Evolutionary conservation across 1,140 invertebrate genomes (phyloP).

Genomic region (Psix sp.): DNA sequence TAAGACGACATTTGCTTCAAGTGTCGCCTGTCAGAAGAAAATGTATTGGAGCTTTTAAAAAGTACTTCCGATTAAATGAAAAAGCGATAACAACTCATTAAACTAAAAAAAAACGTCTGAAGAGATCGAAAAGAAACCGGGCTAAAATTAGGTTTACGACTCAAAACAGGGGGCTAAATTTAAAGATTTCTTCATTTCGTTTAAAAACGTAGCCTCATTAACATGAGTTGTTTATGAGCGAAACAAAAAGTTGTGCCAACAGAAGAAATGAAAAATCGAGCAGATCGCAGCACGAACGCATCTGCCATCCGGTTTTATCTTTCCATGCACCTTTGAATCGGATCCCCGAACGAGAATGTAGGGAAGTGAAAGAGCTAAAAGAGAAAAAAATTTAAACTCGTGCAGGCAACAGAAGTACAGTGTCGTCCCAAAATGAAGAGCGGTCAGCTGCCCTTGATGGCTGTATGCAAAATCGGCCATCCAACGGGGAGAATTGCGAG

Average conservation of each 20-base stretch:
- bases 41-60: too few species aligned
- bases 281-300: conserved; percentile 52
- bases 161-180: too few species aligned
- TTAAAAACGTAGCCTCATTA: too few species aligned
- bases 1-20: too few species aligned
- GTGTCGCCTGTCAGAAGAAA: too few species aligned
- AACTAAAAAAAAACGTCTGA: too few species aligned
- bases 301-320: conserved; percentile 73
- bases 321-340: conserved; percentile 69
- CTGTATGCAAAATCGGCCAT: conserved; percentile 50
- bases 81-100: too few species aligned
- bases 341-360: conserved; percentile 58
- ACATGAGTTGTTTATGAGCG: too few species aligned
- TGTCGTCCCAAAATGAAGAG: conserved; percentile 53
- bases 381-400: conserved; percentile 53
- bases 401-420: conserved; percentile 49
- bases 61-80: too few species aligned
- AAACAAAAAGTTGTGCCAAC: background rate
- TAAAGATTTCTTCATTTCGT: too few species aligned
- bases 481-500: conserved; percentile 12
- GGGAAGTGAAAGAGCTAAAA: conserved; percentile 52
- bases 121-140: too few species aligned
- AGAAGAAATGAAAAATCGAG: conserved; percentile 17
- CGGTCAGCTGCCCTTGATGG: conserved; percentile 67
- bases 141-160: too few species aligned